These are phyloP conservation scores for Dasyornis broadbenti DNA, from an alignment of 2,113 vertebrate genomes.

Conservation along the genomic window DNA sequence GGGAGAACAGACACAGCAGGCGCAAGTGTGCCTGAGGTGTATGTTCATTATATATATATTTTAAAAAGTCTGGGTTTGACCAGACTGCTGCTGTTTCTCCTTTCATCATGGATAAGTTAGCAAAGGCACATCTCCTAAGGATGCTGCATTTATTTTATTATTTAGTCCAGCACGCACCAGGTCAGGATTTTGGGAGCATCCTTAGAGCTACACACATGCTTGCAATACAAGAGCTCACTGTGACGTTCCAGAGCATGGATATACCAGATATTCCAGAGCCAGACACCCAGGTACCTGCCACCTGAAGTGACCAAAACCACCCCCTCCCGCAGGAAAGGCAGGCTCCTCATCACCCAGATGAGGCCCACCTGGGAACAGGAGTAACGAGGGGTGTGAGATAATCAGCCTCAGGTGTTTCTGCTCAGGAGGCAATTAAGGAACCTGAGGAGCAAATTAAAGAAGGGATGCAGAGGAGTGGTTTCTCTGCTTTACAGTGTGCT, in stretches of 20 bases:
- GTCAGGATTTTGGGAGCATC: background rate
- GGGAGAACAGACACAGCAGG: background rate
- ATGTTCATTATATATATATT: background rate
- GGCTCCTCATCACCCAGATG: background rate
- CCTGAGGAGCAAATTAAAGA: background rate
- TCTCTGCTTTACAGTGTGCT: background rate
- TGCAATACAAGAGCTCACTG: accelerated
- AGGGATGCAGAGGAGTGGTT: accelerated
- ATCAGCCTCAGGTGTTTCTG: background rate
- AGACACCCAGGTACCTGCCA: background rate
- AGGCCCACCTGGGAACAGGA: background rate
- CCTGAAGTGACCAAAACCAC: background rate
- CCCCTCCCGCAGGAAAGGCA: no score
- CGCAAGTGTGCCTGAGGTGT: background rate
- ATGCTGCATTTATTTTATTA: background rate
- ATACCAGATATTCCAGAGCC: no score
- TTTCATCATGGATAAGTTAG: background rate
- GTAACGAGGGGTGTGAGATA: background rate
- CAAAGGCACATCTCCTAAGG: background rate
- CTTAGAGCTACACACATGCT: background rate
- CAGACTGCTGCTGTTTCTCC: background rate
- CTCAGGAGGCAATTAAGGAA: background rate
- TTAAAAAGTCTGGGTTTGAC: background rate
- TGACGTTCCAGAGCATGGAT: background rate
- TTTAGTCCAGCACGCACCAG: background rate